Conservation (phyloP, 1,140 invertebrate species). For the Hyphantria cunea region DNA sequence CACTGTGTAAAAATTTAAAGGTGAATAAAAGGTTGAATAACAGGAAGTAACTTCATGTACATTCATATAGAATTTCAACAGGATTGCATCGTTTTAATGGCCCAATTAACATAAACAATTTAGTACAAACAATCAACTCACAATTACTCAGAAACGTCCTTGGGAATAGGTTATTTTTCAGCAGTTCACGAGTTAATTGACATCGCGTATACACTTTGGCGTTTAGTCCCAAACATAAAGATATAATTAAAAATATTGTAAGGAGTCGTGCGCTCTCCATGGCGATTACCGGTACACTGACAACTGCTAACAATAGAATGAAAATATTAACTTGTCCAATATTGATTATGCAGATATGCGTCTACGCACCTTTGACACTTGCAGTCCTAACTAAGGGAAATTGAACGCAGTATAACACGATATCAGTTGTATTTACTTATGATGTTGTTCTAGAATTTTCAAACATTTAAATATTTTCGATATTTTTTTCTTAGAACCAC, state of each 20-base stretch:
- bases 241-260: constrained; percentile 35
- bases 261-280: constrained; percentile 56
- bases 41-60: too few relatives aligned
- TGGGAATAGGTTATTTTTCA: constrained; percentile 73
- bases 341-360: constrained; percentile 25
- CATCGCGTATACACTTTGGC: constrained; percentile 80
- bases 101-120: too few relatives aligned
- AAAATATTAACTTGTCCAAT: constrained; percentile 23
- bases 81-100: too few relatives aligned
- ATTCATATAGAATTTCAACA: too few relatives aligned
- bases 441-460: too few relatives aligned
- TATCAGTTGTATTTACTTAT: too few relatives aligned
- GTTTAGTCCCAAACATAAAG: constrained; percentile 41
- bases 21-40: too few relatives aligned
- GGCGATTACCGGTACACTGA: constrained; percentile 46
- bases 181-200: constrained; percentile 77
- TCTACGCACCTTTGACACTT: constrained; percentile 57
- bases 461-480: too few relatives aligned
- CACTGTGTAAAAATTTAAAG: too few relatives aligned
- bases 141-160: constrained; percentile 82
- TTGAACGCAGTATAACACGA: not conserved
- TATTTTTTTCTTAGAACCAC: too few relatives aligned
- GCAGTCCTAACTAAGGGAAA: constrained; percentile 43
- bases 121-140: constrained; percentile 54
- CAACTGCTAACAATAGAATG: constrained; percentile 6